These are phyloP conservation scores for Acromyrmex echinatior DNA, from an alignment of 1,140 invertebrate genomes.

Conservation along the genomic window DNA sequence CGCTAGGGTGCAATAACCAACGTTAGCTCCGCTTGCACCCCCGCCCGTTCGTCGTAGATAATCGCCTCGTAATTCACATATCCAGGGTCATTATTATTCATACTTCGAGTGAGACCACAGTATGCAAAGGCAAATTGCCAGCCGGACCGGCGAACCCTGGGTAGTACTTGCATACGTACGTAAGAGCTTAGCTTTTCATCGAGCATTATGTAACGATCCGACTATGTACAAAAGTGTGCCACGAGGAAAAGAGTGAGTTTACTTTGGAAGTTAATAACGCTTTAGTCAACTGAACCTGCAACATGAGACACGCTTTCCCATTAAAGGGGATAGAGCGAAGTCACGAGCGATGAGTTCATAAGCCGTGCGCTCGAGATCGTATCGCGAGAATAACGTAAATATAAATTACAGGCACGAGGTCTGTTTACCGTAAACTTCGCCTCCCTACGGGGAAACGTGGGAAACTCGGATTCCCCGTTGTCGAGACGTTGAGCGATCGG, in stretches of 20 bases:
- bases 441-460: neutral
- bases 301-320: slow-evolving; percentile 46
- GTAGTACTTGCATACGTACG: slow-evolving; percentile 54
- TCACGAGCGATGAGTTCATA: slow-evolving; percentile 58
- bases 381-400: slow-evolving; percentile 54
- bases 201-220: slow-evolving; percentile 65
- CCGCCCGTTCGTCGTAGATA: slow-evolving; percentile 56
- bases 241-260: slow-evolving; percentile 64
- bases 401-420: slow-evolving; percentile 26
- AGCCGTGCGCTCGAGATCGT: slow-evolving; percentile 22
- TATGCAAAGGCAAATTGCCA: slow-evolving; percentile 75
- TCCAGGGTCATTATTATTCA: slow-evolving; percentile 75
- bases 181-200: slow-evolving; percentile 67
- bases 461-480: neutral
- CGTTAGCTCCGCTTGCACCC: neutral
- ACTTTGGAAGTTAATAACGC: slow-evolving; percentile 69
- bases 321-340: slow-evolving; percentile 55
- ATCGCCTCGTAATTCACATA: slow-evolving; percentile 77
- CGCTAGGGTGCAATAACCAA: slow-evolving; percentile 68
- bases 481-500: slow-evolving; percentile 32
- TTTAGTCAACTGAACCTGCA: slow-evolving; percentile 58
- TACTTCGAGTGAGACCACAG: slow-evolving; percentile 69
- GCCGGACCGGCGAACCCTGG: slow-evolving; percentile 55
- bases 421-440: slow-evolving; percentile 42
- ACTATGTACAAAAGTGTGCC: slow-evolving; percentile 32